Conservation (phyloP, 2,888 invertebrate genomes). For the Frankliniella fusca region DNA sequence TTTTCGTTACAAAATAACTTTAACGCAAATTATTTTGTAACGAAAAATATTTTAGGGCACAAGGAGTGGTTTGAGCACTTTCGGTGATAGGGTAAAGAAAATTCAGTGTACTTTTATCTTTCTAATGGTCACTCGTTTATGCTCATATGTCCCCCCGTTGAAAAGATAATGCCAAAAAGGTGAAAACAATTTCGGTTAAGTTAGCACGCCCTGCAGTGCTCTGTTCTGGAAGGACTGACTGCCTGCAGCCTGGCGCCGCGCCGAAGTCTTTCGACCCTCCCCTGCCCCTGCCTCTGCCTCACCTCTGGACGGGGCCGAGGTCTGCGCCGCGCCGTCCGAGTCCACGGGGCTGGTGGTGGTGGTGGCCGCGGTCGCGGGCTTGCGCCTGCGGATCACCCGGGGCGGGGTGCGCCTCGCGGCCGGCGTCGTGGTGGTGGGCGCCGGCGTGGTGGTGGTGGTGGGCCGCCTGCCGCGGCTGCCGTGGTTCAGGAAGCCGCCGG, state of each 20-base stretch:
- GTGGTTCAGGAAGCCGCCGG: slow-evolving; percentile 15
- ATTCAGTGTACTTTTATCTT: too few relatives aligned
- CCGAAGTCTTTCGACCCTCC: neutral
- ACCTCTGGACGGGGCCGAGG: slow-evolving; percentile 8
- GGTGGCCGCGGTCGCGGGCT: neutral
- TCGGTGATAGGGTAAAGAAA: too few relatives aligned
- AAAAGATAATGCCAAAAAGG: too few relatives aligned
- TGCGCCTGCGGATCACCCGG: slow-evolving; percentile 3
- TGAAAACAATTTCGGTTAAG: too few relatives aligned
- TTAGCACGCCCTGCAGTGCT: too few relatives aligned
- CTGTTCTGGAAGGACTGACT: neutral
- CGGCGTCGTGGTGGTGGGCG: neutral
- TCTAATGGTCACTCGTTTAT: too few relatives aligned
- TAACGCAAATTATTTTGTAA: too few relatives aligned
- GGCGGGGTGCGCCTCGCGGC: slow-evolving; percentile 12
- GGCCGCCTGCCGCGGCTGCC: slow-evolving; percentile 17
- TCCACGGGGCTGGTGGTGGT: neutral
- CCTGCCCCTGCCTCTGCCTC: neutral
- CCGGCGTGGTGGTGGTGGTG: neutral
- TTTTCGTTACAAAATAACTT: too few relatives aligned
- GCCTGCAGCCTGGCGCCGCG: neutral
- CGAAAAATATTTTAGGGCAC: too few relatives aligned
- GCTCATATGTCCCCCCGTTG: too few relatives aligned
- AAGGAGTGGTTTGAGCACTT: too few relatives aligned
- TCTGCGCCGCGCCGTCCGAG: slow-evolving; percentile 22